Conservation (phyloP, 2,113 vertebrate species). For the Rostratula benghalensis region DNA sequence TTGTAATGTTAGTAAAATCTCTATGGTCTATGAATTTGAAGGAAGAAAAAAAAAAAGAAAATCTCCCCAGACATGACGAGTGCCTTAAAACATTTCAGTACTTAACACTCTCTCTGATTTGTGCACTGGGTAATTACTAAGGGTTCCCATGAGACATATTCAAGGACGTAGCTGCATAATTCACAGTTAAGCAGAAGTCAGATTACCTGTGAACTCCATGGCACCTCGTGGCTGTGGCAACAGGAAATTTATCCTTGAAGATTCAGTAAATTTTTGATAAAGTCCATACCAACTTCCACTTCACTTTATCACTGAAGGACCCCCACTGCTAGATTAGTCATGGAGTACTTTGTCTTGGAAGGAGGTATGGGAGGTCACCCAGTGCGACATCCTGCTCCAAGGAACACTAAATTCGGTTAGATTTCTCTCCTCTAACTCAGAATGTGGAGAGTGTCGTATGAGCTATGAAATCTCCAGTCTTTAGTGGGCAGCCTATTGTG, state of each 20-base stretch:
- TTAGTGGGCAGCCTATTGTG: neutral
- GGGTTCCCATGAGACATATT: neutral
- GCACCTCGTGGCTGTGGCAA: neutral
- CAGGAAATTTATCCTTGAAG: neutral
- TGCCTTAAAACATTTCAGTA: neutral
- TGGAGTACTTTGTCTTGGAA: neutral
- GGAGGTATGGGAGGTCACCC: neutral
- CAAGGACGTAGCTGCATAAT: neutral
- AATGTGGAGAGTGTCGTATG: no score
- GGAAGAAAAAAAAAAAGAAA: neutral
- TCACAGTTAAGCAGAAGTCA: neutral
- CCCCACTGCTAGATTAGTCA: neutral
- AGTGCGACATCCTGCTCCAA: neutral
- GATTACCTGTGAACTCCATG: neutral
- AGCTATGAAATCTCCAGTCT: neutral
- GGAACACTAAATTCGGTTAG: neutral
- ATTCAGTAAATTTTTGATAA: neutral
- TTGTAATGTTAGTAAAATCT: neutral
- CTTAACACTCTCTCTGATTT: neutral
- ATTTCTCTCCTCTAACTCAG: neutral
- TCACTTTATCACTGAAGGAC: neutral
- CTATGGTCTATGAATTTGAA: neutral
- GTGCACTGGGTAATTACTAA: neutral
- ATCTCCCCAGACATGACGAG: neutral
- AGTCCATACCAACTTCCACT: neutral